Conservation (phyloP, 2,888 invertebrate genomes). For the Ichneumoninae sp. region DNA sequence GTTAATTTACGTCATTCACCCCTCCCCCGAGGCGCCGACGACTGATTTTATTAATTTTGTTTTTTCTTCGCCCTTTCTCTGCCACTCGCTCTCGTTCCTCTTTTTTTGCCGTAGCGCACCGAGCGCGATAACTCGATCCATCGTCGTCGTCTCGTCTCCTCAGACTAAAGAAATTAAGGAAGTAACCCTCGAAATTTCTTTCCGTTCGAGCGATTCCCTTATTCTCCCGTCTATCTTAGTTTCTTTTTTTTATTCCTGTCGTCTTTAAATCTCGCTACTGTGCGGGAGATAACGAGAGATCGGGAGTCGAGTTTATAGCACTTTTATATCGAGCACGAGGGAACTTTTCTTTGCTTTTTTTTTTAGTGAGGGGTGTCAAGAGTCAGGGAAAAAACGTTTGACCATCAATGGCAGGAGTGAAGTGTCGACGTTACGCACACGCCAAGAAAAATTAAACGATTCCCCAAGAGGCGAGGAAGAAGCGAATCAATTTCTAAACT, state of each 20-base stretch:
- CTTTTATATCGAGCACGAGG: slow-evolving; percentile 40
- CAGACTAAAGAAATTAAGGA: slow-evolving; percentile 76
- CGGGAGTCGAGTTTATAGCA: slow-evolving; percentile 58
- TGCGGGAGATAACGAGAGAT: slow-evolving; percentile 53
- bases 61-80: slow-evolving; percentile 55
- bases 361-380: slow-evolving; percentile 29
- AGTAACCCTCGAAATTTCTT: slow-evolving; percentile 73
- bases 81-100: slow-evolving; percentile 68
- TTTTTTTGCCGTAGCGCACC: slow-evolving; percentile 19
- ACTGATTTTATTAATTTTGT: slow-evolving; percentile 82
- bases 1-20: slow-evolving; percentile 77
- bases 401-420: slow-evolving; percentile 47
- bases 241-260: slow-evolving; percentile 22
- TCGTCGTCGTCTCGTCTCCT: slow-evolving; percentile 68
- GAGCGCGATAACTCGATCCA: slow-evolving; percentile 80
- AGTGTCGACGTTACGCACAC: slow-evolving; percentile 51
- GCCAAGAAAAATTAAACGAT: slow-evolving; percentile 75
- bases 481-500: slow-evolving; percentile 81
- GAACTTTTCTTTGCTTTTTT: slow-evolving; percentile 33
- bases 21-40: slow-evolving; percentile 75
- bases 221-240: slow-evolving; percentile 47
- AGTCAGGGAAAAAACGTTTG: slow-evolving; percentile 54
- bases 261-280: slow-evolving; percentile 61
- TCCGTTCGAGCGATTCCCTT: slow-evolving; percentile 70
- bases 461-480: slow-evolving; percentile 71